Evolutionary conservation across 2,113 vertebrate species (phyloP).

Genomic region (Myxocyprinus asiaticus): DNA sequence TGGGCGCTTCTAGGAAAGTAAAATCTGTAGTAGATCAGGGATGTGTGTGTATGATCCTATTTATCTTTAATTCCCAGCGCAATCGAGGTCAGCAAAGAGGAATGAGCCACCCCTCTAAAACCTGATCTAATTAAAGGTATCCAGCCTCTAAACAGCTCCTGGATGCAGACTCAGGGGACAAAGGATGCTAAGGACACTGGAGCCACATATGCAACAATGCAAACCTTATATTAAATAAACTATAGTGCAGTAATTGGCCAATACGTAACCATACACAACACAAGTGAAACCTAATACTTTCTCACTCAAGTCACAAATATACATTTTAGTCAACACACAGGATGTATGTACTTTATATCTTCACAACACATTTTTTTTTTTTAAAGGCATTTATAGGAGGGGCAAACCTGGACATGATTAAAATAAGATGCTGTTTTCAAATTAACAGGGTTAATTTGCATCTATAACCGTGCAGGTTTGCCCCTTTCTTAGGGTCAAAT

Average conservation of each 20-base stretch:
- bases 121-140: conserved; percentile 76
- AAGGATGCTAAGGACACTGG: conserved; percentile 62
- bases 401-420: conserved; percentile 66
- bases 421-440: background rate
- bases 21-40: background rate
- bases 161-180: conserved; percentile 67
- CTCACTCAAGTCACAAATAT: background rate
- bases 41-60: conserved; percentile 37
- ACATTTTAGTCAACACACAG: background rate
- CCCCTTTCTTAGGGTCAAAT: conserved; percentile 70
- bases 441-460: background rate
- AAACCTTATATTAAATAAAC: background rate
- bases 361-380: conserved; percentile 56
- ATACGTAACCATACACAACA: background rate
- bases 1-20: conserved; percentile 5
- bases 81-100: conserved; percentile 74
- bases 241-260: background rate
- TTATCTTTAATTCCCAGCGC: conserved; percentile 68
- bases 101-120: conserved; percentile 74
- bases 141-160: conserved; percentile 65
- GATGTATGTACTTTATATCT: background rate
- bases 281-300: background rate
- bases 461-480: conserved; percentile 64
- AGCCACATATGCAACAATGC: conserved; percentile 51
- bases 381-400: conserved; percentile 61